These are phyloP conservation scores for Tretioscincus oriximinensis DNA, from an alignment of 2,113 vertebrate genomes.

Conservation along the genomic window DNA sequence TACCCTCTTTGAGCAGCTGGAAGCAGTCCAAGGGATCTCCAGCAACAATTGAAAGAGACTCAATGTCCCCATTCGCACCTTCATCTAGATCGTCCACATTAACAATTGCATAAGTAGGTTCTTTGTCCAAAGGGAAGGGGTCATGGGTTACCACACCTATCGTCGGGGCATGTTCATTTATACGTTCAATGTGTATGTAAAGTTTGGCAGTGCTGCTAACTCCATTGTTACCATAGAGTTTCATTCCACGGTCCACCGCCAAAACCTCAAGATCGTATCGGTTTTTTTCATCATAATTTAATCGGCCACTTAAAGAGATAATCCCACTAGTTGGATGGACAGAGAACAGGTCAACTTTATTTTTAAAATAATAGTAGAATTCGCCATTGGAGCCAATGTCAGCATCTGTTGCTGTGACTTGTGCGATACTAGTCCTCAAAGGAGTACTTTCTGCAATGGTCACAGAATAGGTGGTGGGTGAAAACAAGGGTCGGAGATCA, in stretches of 20 bases:
- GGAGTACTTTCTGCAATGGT: constrained; percentile 94
- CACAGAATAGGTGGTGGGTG: constrained; percentile 95
- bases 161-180: constrained; percentile 87
- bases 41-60: constrained; percentile 85
- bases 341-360: constrained; percentile 90
- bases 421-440: constrained; percentile 94
- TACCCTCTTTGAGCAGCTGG: constrained; percentile 78
- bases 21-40: constrained; percentile 87
- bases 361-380: constrained; percentile 98
- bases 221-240: constrained; percentile 95
- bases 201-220: constrained; percentile 98
- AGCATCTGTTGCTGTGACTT: constrained; percentile 96
- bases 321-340: constrained; percentile 96
- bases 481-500: constrained; percentile 96
- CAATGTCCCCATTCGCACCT: constrained; percentile 91
- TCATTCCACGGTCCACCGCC: constrained; percentile 97
- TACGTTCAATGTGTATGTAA: constrained; percentile 90
- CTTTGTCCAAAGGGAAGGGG: constrained; percentile 79
- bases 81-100: constrained; percentile 87
- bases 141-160: constrained; percentile 80
- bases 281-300: constrained; percentile 87
- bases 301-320: constrained; percentile 88
- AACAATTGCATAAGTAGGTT: constrained; percentile 83
- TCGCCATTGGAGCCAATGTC: constrained; percentile 97
- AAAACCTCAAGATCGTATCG: constrained; percentile 91